Conservation (phyloP, 2,113 vertebrate genomes). For the Coreoperca whiteheadi region DNA sequence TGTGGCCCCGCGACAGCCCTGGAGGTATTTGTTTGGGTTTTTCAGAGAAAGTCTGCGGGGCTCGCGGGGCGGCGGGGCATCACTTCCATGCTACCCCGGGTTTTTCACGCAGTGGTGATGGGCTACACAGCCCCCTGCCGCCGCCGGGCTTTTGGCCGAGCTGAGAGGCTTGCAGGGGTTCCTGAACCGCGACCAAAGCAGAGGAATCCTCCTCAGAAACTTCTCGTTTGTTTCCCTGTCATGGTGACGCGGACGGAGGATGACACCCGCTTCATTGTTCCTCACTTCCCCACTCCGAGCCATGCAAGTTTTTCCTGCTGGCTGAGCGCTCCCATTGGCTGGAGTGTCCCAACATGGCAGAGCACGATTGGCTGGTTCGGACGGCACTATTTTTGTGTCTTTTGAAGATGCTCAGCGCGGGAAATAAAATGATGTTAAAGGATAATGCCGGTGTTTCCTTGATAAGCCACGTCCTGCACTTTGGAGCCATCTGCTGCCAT, state of each 20-base stretch:
- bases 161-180: no score
- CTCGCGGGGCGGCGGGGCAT: background rate
- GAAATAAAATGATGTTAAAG: conserved; percentile 12
- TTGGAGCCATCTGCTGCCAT: background rate
- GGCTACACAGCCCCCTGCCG: background rate
- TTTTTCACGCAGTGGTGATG: background rate
- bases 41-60: background rate
- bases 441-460: no score
- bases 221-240: conserved; percentile 14
- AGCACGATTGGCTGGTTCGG: conserved; percentile 76
- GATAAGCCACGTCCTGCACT: background rate
- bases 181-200: no score
- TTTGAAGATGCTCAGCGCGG: conserved; percentile 66
- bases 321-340: conserved; percentile 76
- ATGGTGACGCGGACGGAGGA: conserved; percentile 42
- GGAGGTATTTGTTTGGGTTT: conserved; percentile 10
- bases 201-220: conserved; percentile 22
- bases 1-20: conserved; percentile 5
- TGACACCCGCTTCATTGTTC: conserved; percentile 65
- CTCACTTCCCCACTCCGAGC: conserved; percentile 51
- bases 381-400: background rate
- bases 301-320: conserved; percentile 64
- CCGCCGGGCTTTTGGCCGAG: background rate
- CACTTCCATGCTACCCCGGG: background rate
- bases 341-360: conserved; percentile 85